phyloP scores from a whole-genome alignment of 2,113 vertebrate genomes.

The Mustela lutreola region DNA sequence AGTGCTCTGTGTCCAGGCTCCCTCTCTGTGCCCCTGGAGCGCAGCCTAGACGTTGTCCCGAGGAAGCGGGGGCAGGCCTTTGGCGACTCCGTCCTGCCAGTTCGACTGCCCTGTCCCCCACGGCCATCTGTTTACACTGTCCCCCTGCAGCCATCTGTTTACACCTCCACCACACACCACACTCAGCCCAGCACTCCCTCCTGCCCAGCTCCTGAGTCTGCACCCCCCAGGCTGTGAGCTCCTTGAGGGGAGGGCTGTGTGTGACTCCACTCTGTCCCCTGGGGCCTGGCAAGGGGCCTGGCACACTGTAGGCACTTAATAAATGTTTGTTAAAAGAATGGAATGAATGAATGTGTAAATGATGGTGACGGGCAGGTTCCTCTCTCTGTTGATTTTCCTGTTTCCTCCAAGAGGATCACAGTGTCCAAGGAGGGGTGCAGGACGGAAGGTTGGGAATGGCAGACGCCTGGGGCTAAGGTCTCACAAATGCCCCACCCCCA shows the following conservation, averaged over 20 bases:
- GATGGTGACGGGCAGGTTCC: not conserved
- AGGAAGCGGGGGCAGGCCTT: not conserved
- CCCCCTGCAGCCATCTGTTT: not conserved
- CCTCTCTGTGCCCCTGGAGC: not conserved
- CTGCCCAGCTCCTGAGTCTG: conserved; percentile 40
- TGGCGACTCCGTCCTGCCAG: not conserved
- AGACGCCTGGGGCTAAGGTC: not conserved
- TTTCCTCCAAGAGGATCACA: not conserved
- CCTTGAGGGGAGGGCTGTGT: conserved; percentile 46
- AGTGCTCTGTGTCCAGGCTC: not conserved
- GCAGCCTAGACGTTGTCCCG: not conserved
- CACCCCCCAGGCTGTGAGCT: conserved; percentile 65
- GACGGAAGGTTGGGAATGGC: not conserved
- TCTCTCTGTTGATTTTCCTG: not conserved
- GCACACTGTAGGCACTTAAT: conserved; percentile 72
- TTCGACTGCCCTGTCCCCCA: not conserved
- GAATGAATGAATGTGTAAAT: not conserved
- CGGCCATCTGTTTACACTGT: not conserved
- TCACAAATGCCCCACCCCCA: not conserved
- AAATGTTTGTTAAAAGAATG: conserved; percentile 74
- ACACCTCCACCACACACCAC: not conserved
- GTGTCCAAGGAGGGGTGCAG: not conserved
- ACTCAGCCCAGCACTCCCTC: conserved; percentile 11
- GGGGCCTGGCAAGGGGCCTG: conserved; percentile 61
- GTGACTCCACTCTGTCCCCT: conserved; percentile 26